Evolutionary conservation across 2,113 vertebrate species (phyloP).

Genomic region (Sigmodon hispidus): DNA sequence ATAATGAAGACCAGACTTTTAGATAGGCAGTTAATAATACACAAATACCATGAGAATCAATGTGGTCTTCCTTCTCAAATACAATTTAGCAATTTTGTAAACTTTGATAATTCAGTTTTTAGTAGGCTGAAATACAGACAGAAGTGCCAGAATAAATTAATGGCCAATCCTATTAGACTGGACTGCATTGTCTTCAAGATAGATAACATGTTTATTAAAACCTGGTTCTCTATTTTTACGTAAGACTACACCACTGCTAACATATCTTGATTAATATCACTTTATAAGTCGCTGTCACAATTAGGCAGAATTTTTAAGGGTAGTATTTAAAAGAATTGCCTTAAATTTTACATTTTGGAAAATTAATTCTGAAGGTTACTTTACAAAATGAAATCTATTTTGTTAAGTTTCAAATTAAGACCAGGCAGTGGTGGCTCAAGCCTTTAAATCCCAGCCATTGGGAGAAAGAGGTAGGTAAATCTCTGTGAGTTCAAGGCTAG

Average conservation of each 20-base stretch:
- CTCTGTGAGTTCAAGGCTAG: no score
- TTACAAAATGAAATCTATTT: slow-evolving; percentile 14
- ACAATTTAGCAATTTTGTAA: slow-evolving; percentile 72
- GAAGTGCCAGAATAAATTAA: slow-evolving; percentile 55
- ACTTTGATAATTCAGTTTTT: slow-evolving; percentile 74
- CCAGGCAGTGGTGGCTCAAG: no score
- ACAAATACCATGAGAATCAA: slow-evolving; percentile 43
- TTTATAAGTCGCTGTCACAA: slow-evolving; percentile 31
- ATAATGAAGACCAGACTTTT: slow-evolving; percentile 60
- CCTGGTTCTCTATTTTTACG: slow-evolving; percentile 57
- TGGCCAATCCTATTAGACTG: slow-evolving; percentile 59
- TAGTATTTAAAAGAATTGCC: background rate
- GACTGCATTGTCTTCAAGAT: slow-evolving; percentile 54
- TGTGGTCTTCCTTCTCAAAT: slow-evolving; percentile 61
- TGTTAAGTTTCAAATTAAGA: no score
- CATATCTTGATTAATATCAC: slow-evolving; percentile 58
- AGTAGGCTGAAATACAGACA: slow-evolving; percentile 66
- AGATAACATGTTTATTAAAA: background rate
- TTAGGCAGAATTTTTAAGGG: background rate
- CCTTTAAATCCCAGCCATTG: no score
- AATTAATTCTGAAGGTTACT: slow-evolving; percentile 45
- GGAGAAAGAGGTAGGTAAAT: no score
- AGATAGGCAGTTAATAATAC: slow-evolving; percentile 68
- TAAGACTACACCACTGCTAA: background rate
- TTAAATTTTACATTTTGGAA: slow-evolving; percentile 47